Evolutionary conservation across 1,140 invertebrate genomes (phyloP), one percentile per base, ranked within the genome.

Genomic region (Penaeus japonicus): DNA sequence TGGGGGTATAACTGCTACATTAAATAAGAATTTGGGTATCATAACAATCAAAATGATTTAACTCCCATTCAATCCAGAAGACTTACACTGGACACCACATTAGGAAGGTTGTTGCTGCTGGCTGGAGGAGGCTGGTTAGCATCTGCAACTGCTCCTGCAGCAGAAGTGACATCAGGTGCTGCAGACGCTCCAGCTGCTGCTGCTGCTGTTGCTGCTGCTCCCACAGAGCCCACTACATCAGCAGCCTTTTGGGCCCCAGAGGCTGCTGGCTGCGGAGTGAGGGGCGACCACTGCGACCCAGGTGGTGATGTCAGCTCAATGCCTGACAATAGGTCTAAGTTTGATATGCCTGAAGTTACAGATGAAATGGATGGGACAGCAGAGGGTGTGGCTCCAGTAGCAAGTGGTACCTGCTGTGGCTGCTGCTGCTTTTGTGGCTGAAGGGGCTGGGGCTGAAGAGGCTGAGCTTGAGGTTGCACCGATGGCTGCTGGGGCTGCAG

Each of bases 271-370:
- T 93, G 94, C 92, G 95, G 94, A 0, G 95, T 95, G 85, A 94
- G 93, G 35, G 96, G 92, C 77, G 96, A 94, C 89, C 94, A 94
- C 92, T 96, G 94, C 92, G 95, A 94, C 79, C 96, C 94, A 88
- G 94, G 35, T 92, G 90, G 85, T 78, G 89, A 86, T 20, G 89
- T 94, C 87, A 96, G 95, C 91, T 97, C 96, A 27, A 97, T 94
- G 78, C 95, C 96, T 1, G 96, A 95, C 1, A 97, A 92, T 54
- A 97, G 93, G 93, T 97, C 96, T 54, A 97, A 94, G 90, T 96
- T 95, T 1, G 95, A 94, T 65, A 90, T 86, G 47, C 89, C 85
- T 57, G 89, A 27, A 39, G 89, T 35, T n/a, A 87, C 30, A 30
- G 54, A 70, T 79, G 84, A 39, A 83, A 85, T 57, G 17, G 84